Conservation (phyloP, 2,113 vertebrate species). For the Sylvia atricapilla region DNA sequence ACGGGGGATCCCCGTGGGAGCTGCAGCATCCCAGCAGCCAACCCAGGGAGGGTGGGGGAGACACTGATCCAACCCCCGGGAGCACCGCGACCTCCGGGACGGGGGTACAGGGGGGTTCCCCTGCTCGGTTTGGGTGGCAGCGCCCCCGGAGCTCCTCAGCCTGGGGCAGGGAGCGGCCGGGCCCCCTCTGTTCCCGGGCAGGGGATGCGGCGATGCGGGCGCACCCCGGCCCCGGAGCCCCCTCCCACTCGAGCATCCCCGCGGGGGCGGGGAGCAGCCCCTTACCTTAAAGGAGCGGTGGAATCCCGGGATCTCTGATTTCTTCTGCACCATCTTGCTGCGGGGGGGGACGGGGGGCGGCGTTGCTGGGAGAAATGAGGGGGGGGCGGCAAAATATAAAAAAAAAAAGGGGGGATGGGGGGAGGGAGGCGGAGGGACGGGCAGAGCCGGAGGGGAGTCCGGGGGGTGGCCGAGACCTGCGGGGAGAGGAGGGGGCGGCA, state of each 20-base stretch:
- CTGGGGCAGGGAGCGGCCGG: no score
- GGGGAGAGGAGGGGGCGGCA: no score
- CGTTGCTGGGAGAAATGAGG: background rate
- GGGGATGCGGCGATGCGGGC: background rate
- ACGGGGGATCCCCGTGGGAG: background rate
- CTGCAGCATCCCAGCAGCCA: background rate
- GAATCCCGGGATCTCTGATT: conserved; percentile 87
- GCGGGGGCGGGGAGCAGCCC: background rate
- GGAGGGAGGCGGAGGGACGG: background rate
- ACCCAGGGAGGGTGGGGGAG: background rate
- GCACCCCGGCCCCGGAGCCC: background rate
- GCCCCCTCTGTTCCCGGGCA: background rate
- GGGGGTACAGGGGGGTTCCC: background rate
- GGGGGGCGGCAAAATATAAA: no score
- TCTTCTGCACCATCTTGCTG: conserved; percentile 79
- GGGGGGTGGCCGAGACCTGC: no score
- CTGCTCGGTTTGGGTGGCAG: background rate
- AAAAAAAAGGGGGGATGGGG: no score
- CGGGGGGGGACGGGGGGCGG: background rate
- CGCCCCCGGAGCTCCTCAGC: background rate
- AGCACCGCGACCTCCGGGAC: background rate
- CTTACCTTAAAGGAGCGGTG: conserved; percentile 90
- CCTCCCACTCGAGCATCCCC: background rate
- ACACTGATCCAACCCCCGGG: background rate
- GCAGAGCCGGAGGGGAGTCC: no score